These are phyloP conservation scores for Liposcelis brunnea DNA, from an alignment of 2,888 invertebrate species.

Conservation along the genomic window DNA sequence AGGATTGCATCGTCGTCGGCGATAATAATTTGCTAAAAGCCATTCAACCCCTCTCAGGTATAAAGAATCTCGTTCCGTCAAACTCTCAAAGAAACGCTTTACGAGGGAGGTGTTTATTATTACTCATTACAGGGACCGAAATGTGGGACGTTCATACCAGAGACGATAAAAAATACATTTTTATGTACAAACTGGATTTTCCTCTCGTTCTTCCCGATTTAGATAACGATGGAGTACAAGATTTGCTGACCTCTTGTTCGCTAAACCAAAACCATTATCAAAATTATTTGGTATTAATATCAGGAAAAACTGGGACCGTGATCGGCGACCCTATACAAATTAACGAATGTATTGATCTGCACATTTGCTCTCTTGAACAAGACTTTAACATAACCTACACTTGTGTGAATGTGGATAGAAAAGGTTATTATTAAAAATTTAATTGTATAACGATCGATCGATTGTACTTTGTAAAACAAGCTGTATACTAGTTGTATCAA, in stretches of 20 bases:
- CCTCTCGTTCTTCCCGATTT: constrained; percentile 55
- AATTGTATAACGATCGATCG: too few species aligned
- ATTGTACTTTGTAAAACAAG: too few species aligned
- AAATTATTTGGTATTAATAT: constrained; percentile 39
- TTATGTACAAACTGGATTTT: constrained; percentile 24
- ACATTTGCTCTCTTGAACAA: constrained; percentile 9
- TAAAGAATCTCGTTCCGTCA: too few species aligned
- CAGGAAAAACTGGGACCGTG: constrained; percentile 49
- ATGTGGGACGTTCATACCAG: constrained; percentile 41
- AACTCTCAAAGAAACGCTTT: constrained; percentile 5
- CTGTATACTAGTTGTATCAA: too few species aligned
- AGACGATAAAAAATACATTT: constrained; percentile 25
- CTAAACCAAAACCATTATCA: constrained; percentile 35
- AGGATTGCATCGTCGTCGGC: constrained; percentile 59
- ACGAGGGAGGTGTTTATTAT: too few species aligned
- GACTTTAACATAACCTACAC: constrained; percentile 12
- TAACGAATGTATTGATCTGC: constrained; percentile 9
- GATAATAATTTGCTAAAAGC: constrained; percentile 44
- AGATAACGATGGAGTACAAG: constrained; percentile 50
- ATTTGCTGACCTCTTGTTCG: constrained; percentile 43
- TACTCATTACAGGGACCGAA: constrained; percentile 18
- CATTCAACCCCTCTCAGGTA: constrained; percentile 40
- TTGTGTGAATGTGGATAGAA: constrained; percentile 11
- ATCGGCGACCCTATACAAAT: constrained; percentile 16
- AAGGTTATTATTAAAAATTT: too few species aligned